phyloP scores from a whole-genome alignment of 1,140 invertebrate species.

The Philopotamus ludificatus region DNA sequence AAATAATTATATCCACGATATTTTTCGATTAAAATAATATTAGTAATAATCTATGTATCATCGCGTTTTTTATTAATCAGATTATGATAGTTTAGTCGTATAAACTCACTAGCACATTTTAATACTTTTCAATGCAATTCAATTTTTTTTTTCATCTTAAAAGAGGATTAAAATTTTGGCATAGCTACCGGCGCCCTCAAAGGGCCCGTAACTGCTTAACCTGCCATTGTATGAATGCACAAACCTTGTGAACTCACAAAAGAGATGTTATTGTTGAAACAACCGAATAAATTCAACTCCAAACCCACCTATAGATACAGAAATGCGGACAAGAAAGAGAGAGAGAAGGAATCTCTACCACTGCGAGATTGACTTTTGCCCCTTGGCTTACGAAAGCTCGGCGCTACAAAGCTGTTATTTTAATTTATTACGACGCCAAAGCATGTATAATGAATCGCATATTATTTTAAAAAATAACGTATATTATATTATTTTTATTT shows the following conservation, averaged over 20 bases:
- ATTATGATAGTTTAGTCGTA: no score
- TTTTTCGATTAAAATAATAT: no score
- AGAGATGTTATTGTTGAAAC: conserved; percentile 6
- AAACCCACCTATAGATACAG: not conserved
- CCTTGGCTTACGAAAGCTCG: conserved; percentile 4
- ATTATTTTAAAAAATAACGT: no score
- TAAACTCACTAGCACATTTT: no score
- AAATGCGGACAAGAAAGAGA: not conserved
- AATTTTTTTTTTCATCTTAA: no score
- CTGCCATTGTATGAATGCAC: conserved; percentile 12
- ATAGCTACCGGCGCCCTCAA: not conserved
- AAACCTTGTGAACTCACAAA: not conserved
- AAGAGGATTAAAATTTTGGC: no score
- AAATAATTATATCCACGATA: no score
- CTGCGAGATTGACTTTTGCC: conserved; percentile 22
- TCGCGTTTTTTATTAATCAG: no score
- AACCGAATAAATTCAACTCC: conserved; percentile 12
- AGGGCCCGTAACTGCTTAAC: conserved; percentile 20
- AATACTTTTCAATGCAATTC: no score
- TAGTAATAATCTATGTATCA: no score
- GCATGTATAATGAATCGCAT: no score
- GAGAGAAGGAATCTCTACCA: conserved; percentile 4
- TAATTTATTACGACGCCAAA: not conserved
- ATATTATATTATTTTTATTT: no score
- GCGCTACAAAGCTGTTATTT: not conserved